Percentiles rank a stretch among this genome's conserved stretches.
Evolutionary conservation across 2,113 vertebrate species (phyloP).

Genomic region (Syngnathus scovelli): DNA sequence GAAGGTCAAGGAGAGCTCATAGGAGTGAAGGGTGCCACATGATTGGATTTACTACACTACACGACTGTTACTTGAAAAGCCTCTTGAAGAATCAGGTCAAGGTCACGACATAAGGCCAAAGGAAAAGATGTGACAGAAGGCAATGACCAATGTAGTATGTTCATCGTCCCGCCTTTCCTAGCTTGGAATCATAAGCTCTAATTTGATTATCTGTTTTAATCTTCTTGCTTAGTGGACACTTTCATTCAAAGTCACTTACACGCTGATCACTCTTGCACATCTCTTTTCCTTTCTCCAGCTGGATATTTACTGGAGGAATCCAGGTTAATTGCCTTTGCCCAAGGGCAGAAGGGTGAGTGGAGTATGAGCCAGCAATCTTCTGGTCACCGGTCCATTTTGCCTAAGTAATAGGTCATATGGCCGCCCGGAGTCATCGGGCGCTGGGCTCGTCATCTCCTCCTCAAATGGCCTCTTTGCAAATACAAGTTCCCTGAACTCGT

Average conservation of each 20-base stretch:
- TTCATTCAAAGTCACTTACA: slow-evolving; percentile 69
- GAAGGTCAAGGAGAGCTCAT: slow-evolving; percentile 47
- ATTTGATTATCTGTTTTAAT: slow-evolving; percentile 63
- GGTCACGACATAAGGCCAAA: slow-evolving; percentile 49
- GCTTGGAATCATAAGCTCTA: slow-evolving; percentile 58
- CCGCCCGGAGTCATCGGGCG: slow-evolving; percentile 58
- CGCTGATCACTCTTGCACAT: slow-evolving; percentile 62
- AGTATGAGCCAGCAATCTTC: slow-evolving; percentile 69
- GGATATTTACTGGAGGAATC: slow-evolving; percentile 67
- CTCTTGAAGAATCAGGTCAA: slow-evolving; percentile 69
- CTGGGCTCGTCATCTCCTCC: slow-evolving; percentile 41
- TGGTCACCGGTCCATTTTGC: slow-evolving; percentile 68
- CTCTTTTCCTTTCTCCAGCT: slow-evolving; percentile 55
- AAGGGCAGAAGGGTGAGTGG: slow-evolving; percentile 61
- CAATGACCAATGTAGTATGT: slow-evolving; percentile 21
- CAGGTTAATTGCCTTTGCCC: slow-evolving; percentile 71
- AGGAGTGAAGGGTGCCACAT: slow-evolving; percentile 64
- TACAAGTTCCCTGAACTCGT: slow-evolving; percentile 24
- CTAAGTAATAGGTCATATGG: slow-evolving; percentile 65
- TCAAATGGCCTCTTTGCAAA: slow-evolving; percentile 51
- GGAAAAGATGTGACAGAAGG: slow-evolving; percentile 34
- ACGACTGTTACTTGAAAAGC: slow-evolving; percentile 70
- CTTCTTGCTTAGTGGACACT: slow-evolving; percentile 66
- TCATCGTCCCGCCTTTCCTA: slow-evolving; percentile 50
- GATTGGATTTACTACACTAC: slow-evolving; percentile 68